Percentiles rank a stretch among this genome's conserved stretches.
phyloP scores from a whole-genome alignment of 2,797 vertebrate genomes.

The Nasua narica region DNA sequence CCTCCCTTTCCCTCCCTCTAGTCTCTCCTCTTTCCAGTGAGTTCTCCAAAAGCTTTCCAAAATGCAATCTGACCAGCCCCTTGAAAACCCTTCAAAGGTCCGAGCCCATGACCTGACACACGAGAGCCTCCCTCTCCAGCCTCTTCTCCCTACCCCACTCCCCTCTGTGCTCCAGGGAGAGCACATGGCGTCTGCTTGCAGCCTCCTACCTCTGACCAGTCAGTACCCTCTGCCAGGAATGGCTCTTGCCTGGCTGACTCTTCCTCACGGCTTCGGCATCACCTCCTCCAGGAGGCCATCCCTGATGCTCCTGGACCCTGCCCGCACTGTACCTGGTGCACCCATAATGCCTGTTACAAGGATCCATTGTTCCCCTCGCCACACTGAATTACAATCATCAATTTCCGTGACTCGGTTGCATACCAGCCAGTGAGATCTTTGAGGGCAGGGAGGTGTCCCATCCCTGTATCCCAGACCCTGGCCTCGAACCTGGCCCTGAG shows the following conservation, averaged over 20 bases:
- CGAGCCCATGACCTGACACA: neutral
- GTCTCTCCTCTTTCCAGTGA: neutral
- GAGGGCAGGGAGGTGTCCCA: slow-evolving; percentile 39
- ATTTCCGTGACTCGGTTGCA: neutral
- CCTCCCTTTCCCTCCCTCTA: neutral
- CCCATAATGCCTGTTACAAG: neutral
- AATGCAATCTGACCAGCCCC: neutral
- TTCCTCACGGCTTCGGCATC: neutral
- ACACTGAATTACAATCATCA: slow-evolving; percentile 29
- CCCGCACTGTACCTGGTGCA: rapidly evolving
- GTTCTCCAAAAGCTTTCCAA: slow-evolving; percentile 1
- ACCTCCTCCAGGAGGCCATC: slow-evolving; percentile 14
- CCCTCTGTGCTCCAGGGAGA: neutral
- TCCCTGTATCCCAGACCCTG: slow-evolving; percentile 53
- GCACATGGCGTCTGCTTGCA: neutral
- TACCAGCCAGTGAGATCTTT: slow-evolving; percentile 16
- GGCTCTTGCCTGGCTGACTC: neutral
- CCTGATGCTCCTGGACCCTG: neutral
- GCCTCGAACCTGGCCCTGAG: neutral
- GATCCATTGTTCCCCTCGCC: neutral
- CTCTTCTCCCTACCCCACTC: neutral
- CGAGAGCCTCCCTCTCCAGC: neutral
- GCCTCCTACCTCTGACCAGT: neutral
- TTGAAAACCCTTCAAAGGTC: neutral
- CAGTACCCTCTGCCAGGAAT: neutral